These are phyloP conservation scores for Cherax destructor DNA, from an alignment of 1,140 invertebrate genomes.

Conservation along the genomic window DNA sequence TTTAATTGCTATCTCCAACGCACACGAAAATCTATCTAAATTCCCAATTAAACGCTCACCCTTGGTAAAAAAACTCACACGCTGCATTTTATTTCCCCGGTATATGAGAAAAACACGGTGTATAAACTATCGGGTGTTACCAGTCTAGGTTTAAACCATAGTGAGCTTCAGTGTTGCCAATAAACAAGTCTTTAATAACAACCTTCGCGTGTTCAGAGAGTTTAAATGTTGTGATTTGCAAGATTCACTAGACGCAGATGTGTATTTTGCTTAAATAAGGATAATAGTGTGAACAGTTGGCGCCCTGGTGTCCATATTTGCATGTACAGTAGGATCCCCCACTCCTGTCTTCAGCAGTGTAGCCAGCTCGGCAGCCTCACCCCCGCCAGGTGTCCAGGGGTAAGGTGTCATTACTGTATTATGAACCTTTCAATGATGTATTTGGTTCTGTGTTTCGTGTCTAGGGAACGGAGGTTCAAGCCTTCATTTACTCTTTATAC, in stretches of 20 bases:
- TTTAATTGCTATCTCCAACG: too few relatives aligned
- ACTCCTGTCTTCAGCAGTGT: too few relatives aligned
- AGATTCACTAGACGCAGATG: background rate
- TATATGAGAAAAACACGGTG: too few relatives aligned
- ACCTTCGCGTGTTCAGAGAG: background rate
- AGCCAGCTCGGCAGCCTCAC: background rate
- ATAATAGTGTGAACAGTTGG: background rate
- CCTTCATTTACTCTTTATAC: too few relatives aligned
- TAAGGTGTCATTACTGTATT: too few relatives aligned
- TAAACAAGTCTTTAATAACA: background rate
- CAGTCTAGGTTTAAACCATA: background rate
- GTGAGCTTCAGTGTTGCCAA: background rate
- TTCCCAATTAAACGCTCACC: too few relatives aligned
- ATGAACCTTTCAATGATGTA: too few relatives aligned
- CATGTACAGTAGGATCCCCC: background rate
- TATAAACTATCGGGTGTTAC: background rate
- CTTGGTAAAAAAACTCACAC: too few relatives aligned
- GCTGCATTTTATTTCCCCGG: too few relatives aligned
- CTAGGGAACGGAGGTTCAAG: too few relatives aligned
- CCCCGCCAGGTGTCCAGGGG: background rate
- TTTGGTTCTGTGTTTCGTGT: too few relatives aligned
- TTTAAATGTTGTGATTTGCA: slow-evolving; percentile 12
- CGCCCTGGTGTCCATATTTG: background rate
- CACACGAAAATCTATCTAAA: too few relatives aligned
- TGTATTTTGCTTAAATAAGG: background rate